Conservation (phyloP, 1,140 invertebrate species). For the Sarcophaga peregrina region DNA sequence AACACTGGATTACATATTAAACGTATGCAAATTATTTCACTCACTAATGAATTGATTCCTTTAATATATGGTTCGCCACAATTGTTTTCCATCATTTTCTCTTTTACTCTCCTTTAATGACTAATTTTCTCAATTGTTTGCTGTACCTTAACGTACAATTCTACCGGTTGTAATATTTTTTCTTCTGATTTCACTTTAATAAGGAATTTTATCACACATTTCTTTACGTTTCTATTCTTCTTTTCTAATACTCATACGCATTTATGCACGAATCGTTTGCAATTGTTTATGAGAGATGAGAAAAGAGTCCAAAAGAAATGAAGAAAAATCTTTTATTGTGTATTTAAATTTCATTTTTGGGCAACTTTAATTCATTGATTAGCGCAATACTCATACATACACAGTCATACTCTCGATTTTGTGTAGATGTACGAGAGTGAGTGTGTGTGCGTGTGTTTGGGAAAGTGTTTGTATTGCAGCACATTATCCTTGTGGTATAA, state of each 20-base stretch:
- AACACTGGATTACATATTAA: too few relatives aligned
- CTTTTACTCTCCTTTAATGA: background rate
- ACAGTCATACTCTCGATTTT: background rate
- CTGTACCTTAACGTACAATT: background rate
- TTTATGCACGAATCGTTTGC: too few relatives aligned
- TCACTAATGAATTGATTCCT: background rate
- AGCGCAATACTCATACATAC: background rate
- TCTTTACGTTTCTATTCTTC: too few relatives aligned
- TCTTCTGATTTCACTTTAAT: background rate
- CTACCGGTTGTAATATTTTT: conserved; percentile 18
- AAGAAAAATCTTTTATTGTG: background rate
- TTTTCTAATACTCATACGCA: too few relatives aligned
- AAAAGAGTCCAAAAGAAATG: too few relatives aligned
- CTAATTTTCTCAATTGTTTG: background rate
- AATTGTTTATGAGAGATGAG: too few relatives aligned
- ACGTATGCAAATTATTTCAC: background rate
- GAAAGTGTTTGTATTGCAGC: background rate
- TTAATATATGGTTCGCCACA: background rate
- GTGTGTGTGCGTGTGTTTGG: background rate
- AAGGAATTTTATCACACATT: background rate
- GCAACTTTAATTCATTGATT: conserved; percentile 39
- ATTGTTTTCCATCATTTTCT: background rate
- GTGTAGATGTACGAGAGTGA: background rate
- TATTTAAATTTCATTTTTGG: background rate
- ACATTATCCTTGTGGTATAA: background rate